Evolutionary conservation across 2,113 vertebrate genomes (phyloP).

Genomic region (Indicator indicator): DNA sequence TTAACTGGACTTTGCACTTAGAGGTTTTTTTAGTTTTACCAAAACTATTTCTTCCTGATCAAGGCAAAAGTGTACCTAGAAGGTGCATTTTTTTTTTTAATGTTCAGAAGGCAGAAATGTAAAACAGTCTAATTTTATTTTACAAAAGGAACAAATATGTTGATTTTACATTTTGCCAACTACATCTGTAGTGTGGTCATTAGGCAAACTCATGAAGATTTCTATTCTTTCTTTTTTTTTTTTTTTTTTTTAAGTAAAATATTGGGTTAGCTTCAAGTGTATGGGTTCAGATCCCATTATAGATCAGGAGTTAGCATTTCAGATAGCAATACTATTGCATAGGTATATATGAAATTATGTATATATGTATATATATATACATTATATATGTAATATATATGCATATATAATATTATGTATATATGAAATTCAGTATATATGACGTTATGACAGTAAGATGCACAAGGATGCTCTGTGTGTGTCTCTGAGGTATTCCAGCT

Average conservation of each 20-base stretch:
- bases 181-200: not conserved
- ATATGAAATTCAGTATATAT: no score
- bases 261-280: not conserved
- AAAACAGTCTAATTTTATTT: not conserved
- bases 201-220: not conserved
- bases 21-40: not conserved
- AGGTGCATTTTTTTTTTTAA: not conserved
- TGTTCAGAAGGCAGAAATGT: not conserved
- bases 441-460: not conserved
- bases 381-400: no score
- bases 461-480: not conserved
- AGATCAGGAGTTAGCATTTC: not conserved
- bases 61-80: not conserved
- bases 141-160: not conserved
- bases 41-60: not conserved
- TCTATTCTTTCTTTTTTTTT: no score
- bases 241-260: not conserved
- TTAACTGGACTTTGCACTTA: rapidly evolving
- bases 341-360: no score
- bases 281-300: not conserved
- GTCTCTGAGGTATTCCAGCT: not conserved
- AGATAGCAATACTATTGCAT: not conserved
- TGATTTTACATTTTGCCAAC: not conserved
- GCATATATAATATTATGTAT: no score
- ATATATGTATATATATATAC: no score